These are phyloP conservation scores for Sipha maydis DNA, from an alignment of 2,888 invertebrate species.

Conservation along the genomic window DNA sequence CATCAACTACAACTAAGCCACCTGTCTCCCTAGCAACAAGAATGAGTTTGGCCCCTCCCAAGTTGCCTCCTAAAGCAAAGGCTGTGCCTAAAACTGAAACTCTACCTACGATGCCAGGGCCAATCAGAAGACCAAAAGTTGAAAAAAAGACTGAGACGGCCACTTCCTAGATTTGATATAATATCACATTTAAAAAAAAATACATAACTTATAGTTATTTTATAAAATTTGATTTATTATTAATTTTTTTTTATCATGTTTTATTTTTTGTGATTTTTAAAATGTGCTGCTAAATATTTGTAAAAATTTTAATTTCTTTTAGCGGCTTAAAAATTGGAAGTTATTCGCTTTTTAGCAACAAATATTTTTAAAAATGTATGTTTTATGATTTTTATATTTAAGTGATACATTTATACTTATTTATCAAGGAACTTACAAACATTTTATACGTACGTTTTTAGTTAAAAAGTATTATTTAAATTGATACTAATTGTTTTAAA, in stretches of 20 bases:
- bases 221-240: slow-evolving; percentile 54
- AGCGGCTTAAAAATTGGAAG: slow-evolving; percentile 26
- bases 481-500: slow-evolving; percentile 47
- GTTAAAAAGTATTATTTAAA: slow-evolving; percentile 54
- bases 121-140: slow-evolving; percentile 59
- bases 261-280: slow-evolving; percentile 56
- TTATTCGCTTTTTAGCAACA: slow-evolving; percentile 51
- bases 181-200: slow-evolving; percentile 10
- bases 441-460: slow-evolving; percentile 48
- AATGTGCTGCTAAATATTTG: slow-evolving; percentile 44
- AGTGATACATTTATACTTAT: slow-evolving; percentile 57
- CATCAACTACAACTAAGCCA: slow-evolving; percentile 51
- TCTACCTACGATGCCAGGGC: slow-evolving; percentile 50
- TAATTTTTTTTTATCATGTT: slow-evolving; percentile 44
- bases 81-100: slow-evolving; percentile 35
- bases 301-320: slow-evolving; percentile 27
- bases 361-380: slow-evolving; percentile 33
- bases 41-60: slow-evolving; percentile 63
- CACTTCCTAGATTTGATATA: slow-evolving; percentile 54
- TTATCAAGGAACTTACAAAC: slow-evolving; percentile 41
- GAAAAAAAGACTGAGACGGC: slow-evolving; percentile 61
- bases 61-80: slow-evolving; percentile 62
- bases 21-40: slow-evolving; percentile 60
- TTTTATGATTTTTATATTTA: slow-evolving; percentile 54
- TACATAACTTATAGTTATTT: slow-evolving; percentile 54